Evolutionary conservation across 2,888 invertebrate species (phyloP).

Genomic region (Heliothis peltigera): DNA sequence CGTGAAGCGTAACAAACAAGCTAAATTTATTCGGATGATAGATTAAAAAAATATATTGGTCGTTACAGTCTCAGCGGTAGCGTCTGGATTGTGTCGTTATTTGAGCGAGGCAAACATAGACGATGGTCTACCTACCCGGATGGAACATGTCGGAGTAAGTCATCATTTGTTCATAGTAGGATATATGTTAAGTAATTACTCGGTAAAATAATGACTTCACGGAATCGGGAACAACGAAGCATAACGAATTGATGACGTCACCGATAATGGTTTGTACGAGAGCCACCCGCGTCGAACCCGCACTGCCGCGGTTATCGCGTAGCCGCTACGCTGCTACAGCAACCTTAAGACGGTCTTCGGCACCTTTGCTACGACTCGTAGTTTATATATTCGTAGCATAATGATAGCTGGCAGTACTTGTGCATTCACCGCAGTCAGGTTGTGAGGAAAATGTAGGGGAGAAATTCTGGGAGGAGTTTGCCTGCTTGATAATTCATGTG

Average conservation of each 20-base stretch:
- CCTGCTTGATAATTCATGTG: too few relatives aligned
- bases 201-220: slow-evolving; percentile 23
- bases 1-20: too few relatives aligned
- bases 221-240: slow-evolving; percentile 13
- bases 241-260: slow-evolving; percentile 35
- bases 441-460: too few relatives aligned
- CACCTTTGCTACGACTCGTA: not conserved
- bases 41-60: not conserved
- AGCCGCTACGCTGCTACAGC: not conserved
- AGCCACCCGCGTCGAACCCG: too few relatives aligned
- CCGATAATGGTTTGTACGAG: slow-evolving; percentile 31
- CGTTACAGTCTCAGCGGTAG: not conserved
- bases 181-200: slow-evolving; percentile 4
- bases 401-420: too few relatives aligned
- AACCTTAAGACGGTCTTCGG: not conserved
- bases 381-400: not conserved
- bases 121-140: not conserved
- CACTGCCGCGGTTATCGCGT: too few relatives aligned
- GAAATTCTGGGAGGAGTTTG: too few relatives aligned
- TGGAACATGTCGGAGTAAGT: not conserved
- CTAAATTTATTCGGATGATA: slow-evolving; percentile 13
- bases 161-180: slow-evolving; percentile 2
- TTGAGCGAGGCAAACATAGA: slow-evolving; percentile 3
- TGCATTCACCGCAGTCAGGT: too few relatives aligned
- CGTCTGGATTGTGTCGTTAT: not conserved